Base-by-base conservation (phyloP, 2,888 invertebrate genomes). In the Diaperis boleti region DNA sequence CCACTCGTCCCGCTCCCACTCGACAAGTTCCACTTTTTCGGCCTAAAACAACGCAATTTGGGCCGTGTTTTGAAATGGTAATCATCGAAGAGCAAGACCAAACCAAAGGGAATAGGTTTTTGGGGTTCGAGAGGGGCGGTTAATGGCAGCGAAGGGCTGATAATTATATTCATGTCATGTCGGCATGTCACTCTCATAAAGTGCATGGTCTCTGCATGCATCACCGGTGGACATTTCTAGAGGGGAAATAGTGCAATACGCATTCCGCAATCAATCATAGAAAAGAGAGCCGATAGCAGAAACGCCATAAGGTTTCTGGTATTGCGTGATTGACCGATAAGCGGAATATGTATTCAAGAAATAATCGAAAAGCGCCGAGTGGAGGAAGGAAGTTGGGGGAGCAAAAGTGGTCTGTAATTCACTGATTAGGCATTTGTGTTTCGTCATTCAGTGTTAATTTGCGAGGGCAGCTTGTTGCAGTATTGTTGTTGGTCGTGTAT, bases 161-260 rank as follows among this genome's bases (percentile, higher is more conserved):
- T 68, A 69, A 69, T 69, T 69, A 59, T 60, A 66, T 68, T 66
- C 68, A 69, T 59, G 68, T 68, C 68, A 68, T 66, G 69, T 65
- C 64, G 64, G 50, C 66, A 66, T 65, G 68, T 68, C 69, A 69
- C 62, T 69, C 64, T 68, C 69, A 69, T 68, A 68, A 66, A 66
- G 66, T 62, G 64, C 55, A 62, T 52, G 26, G 31, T 50, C 31
- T 50, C 42, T 41, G 22, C 39, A 47, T 18, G 59, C 59, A 59
- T 59, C 42, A 60, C 15, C 14, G 39, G 22, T 59, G 60, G 60
- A 47, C 61, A 54, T 47, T 26, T 45, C 54, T 44, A 39, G 35
- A 31, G 47, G 57, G 47, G 33, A 59, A 47, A 57, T 47, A 13
- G 10, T 47, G 47, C 57, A 45, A 26, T 35, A 50, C 57, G 57